Conservation (phyloP, 2,888 invertebrate species). For the Caenorhabditis wallacei region DNA sequence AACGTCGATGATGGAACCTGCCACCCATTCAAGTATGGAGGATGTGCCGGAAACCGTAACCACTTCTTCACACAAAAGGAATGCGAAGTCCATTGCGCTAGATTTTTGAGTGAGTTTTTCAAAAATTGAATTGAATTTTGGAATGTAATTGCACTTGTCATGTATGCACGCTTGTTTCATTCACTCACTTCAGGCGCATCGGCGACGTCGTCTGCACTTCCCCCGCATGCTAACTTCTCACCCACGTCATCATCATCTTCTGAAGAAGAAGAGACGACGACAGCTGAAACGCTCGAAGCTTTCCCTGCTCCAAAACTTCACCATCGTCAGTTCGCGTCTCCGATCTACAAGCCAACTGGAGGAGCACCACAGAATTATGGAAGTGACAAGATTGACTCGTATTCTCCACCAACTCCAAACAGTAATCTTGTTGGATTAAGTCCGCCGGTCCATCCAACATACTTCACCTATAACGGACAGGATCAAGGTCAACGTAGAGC, state of each 20-base stretch:
- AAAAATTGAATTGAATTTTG: neutral
- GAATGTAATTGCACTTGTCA: constrained; percentile 36
- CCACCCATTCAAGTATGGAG: constrained; percentile 82
- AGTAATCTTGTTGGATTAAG: constrained; percentile 67
- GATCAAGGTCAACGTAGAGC: constrained; percentile 63
- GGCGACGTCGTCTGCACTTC: constrained; percentile 32
- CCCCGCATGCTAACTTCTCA: constrained; percentile 58
- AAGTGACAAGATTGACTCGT: constrained; percentile 60
- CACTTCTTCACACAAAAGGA: constrained; percentile 83
- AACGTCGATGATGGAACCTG: constrained; percentile 78
- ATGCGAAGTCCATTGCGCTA: constrained; percentile 83
- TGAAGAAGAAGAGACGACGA: constrained; percentile 1
- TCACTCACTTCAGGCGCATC: constrained; percentile 55
- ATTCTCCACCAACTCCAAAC: constrained; percentile 60
- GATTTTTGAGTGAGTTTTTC: constrained; percentile 80
- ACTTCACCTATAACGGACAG: constrained; percentile 73
- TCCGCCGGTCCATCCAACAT: constrained; percentile 72
- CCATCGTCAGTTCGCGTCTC: constrained; percentile 50
- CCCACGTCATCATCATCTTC: constrained; percentile 34
- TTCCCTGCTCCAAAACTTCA: constrained; percentile 53
- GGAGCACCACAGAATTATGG: constrained; percentile 26
- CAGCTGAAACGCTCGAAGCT: constrained; percentile 11
- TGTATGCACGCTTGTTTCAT: constrained; percentile 21
- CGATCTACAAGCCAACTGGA: constrained; percentile 16
- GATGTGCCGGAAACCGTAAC: constrained; percentile 82